phyloP scores from a whole-genome alignment of 2,888 invertebrate genomes.

The Agonopterix alstromeriana region DNA sequence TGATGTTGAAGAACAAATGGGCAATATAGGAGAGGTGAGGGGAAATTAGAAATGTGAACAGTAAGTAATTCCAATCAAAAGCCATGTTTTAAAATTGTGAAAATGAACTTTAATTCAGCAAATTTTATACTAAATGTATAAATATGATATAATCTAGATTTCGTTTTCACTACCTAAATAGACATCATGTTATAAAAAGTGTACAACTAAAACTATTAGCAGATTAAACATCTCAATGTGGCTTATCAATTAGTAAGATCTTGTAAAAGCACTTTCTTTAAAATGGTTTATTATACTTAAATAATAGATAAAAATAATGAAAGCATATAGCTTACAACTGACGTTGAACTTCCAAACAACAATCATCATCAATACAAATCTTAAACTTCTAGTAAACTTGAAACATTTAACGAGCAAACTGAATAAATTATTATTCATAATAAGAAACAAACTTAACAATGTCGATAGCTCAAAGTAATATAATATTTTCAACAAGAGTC shows the following conservation, averaged over 20 bases:
- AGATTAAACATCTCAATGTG: slow-evolving; percentile 75
- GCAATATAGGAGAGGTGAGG: no score
- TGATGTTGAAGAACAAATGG: no score
- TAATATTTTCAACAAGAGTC: slow-evolving; percentile 71
- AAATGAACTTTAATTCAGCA: slow-evolving; percentile 77
- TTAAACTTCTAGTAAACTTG: slow-evolving; percentile 75
- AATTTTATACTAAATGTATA: slow-evolving; percentile 77
- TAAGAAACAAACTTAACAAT: slow-evolving; percentile 76
- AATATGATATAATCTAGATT: slow-evolving; percentile 77
- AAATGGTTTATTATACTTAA: slow-evolving; percentile 73
- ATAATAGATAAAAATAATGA: slow-evolving; percentile 73
- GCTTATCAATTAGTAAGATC: slow-evolving; percentile 75
- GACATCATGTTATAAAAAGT: slow-evolving; percentile 77
- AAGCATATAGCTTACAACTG: slow-evolving; percentile 71
- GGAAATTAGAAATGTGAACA: background rate
- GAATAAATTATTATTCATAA: slow-evolving; percentile 76
- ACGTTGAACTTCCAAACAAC: slow-evolving; percentile 67
- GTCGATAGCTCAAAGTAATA: slow-evolving; percentile 75
- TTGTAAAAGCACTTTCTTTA: slow-evolving; percentile 74
- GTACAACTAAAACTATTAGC: slow-evolving; percentile 77
- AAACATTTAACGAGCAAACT: slow-evolving; percentile 77
- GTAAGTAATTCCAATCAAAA: slow-evolving; percentile 32
- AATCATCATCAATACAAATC: slow-evolving; percentile 71
- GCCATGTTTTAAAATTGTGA: slow-evolving; percentile 63
- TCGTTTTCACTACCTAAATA: slow-evolving; percentile 75